Evolutionary conservation across 2,797 vertebrate genomes (phyloP).

Genomic region (Psittacula derbiana): DNA sequence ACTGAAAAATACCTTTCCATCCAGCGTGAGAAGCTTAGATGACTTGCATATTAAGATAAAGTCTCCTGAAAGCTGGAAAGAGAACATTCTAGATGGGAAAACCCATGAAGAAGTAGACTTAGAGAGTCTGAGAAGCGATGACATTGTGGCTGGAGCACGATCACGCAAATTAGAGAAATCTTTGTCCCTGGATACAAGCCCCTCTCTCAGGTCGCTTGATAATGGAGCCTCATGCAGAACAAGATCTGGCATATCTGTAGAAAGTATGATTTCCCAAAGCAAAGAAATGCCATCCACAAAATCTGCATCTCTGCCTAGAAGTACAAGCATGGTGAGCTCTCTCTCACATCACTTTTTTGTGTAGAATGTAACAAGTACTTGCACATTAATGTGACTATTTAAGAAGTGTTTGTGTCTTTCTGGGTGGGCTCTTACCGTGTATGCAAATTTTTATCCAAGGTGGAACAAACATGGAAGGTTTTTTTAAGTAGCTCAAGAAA

Average conservation of each 20-base stretch:
- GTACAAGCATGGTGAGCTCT: constrained; percentile 80
- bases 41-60: constrained; percentile 72
- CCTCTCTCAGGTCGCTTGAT: constrained; percentile 12
- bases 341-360: constrained; percentile 14
- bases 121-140: constrained; percentile 77
- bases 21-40: constrained; percentile 78
- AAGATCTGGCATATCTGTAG: constrained; percentile 30
- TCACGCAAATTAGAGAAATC: constrained; percentile 47
- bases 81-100: constrained; percentile 63
- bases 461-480: not conserved
- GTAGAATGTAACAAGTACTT: not conserved
- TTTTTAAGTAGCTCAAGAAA: not conserved
- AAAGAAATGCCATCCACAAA: constrained; percentile 70
- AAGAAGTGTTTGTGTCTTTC: not conserved
- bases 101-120: constrained; percentile 75
- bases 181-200: constrained; percentile 39
- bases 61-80: constrained; percentile 64
- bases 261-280: constrained; percentile 59
- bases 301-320: constrained; percentile 80
- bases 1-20: constrained; percentile 46
- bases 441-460: not conserved
- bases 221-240: constrained; percentile 6
- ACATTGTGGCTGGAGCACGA: constrained; percentile 23
- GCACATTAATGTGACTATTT: not conserved
- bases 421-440: not conserved